A percentile compares a stretch with the other conserved stretches of the same genome.
phyloP scores from a whole-genome alignment of 2,888 invertebrate genomes.

The Noctuana brunneofusca region DNA sequence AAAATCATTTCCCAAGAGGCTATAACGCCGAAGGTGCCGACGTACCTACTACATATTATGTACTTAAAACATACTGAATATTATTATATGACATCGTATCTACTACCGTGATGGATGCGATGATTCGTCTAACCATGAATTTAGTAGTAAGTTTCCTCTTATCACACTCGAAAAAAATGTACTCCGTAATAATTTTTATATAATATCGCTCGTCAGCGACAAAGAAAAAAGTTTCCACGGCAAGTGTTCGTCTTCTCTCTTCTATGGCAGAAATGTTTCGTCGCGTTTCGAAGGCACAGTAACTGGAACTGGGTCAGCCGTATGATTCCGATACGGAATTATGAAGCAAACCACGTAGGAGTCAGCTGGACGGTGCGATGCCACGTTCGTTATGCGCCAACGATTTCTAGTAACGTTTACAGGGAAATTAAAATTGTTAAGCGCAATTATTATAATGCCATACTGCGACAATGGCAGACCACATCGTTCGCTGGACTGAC shows the following conservation, averaged over 20 bases:
- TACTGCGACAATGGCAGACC: too few relatives aligned
- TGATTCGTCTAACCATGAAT: too few relatives aligned
- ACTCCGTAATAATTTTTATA: neutral
- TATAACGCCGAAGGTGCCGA: too few relatives aligned
- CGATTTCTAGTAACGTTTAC: neutral
- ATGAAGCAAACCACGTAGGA: neutral
- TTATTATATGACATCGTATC: too few relatives aligned
- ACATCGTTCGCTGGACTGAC: too few relatives aligned
- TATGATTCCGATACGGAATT: slow-evolving; percentile 16
- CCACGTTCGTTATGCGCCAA: slow-evolving; percentile 1
- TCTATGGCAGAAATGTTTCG: neutral
- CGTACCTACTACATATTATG: too few relatives aligned
- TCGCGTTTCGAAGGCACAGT: neutral
- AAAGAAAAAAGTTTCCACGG: neutral
- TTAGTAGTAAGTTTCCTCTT: neutral
- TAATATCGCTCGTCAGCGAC: neutral
- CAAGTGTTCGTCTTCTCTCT: neutral
- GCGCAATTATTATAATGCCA: too few relatives aligned
- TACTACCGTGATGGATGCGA: neutral
- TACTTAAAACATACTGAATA: too few relatives aligned
- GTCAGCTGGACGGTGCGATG: neutral
- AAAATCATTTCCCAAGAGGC: too few relatives aligned
- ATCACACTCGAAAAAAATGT: neutral
- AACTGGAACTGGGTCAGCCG: slow-evolving; percentile 22
- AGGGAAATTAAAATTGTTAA: neutral